phyloP scores from a whole-genome alignment of 2,888 invertebrate genomes.

The Athrips mouffetella region DNA sequence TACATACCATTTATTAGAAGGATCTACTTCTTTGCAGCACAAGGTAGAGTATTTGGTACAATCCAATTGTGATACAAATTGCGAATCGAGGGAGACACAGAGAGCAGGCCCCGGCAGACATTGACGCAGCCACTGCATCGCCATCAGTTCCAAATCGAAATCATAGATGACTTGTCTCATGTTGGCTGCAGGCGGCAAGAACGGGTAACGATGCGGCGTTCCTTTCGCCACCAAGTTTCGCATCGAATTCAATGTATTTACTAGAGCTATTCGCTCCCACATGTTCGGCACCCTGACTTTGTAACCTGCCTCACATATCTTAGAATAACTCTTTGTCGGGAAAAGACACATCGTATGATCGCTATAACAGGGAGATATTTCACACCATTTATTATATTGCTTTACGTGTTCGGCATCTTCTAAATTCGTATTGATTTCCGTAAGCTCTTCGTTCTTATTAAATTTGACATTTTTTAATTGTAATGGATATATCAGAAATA shows the following conservation, averaged over 20 bases:
- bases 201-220: slow-evolving; percentile 39
- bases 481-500: slow-evolving; percentile 45
- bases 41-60: slow-evolving; percentile 54
- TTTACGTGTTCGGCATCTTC: too few species aligned
- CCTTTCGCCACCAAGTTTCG: slow-evolving; percentile 60
- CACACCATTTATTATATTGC: slow-evolving; percentile 54
- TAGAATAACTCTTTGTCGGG: slow-evolving; percentile 36
- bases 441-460: slow-evolving; percentile 23
- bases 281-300: slow-evolving; percentile 41
- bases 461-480: slow-evolving; percentile 43
- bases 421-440: too few species aligned
- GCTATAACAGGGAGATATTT: slow-evolving; percentile 56
- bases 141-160: slow-evolving; percentile 58
- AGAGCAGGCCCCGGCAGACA: slow-evolving; percentile 63
- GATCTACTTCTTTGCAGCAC: slow-evolving; percentile 41
- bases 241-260: slow-evolving; percentile 64
- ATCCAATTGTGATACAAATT: slow-evolving; percentile 57
- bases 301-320: slow-evolving; percentile 48
- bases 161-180: slow-evolving; percentile 67
- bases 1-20: neutral
- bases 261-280: slow-evolving; percentile 46
- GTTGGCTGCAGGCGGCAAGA: slow-evolving; percentile 58
- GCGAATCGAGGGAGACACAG: slow-evolving; percentile 54
- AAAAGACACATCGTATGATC: slow-evolving; percentile 67
- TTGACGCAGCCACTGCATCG: slow-evolving; percentile 57